Conservation (phyloP, 2,888 invertebrate species). For the Conops quadrifasciatus region DNA sequence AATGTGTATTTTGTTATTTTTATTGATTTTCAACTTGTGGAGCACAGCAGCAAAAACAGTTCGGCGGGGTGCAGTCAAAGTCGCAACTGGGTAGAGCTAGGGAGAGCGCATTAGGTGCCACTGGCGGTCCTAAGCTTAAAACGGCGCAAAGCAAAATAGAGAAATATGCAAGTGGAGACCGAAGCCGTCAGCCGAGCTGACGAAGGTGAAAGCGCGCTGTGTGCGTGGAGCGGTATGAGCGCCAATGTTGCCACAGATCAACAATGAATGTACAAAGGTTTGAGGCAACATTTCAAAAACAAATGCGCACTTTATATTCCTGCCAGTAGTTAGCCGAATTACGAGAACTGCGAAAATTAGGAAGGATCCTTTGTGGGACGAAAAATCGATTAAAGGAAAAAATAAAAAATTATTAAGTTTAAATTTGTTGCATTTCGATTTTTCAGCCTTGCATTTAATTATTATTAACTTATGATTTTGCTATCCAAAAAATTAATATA, state of each 20-base stretch:
- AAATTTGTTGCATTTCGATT: no score
- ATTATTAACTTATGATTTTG: no score
- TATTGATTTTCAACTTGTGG: slow-evolving; percentile 58
- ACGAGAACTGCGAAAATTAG: no score
- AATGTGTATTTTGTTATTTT: slow-evolving; percentile 58
- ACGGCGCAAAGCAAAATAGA: background rate
- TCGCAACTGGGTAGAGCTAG: background rate
- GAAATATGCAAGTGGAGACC: slow-evolving; percentile 2
- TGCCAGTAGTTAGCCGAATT: no score
- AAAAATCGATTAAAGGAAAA: no score
- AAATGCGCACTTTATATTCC: no score
- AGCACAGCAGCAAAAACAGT: slow-evolving; percentile 4
- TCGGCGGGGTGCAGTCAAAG: background rate
- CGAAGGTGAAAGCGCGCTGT: slow-evolving; percentile 1
- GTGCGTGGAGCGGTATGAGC: background rate
- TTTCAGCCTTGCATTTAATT: no score
- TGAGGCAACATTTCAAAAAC: no score
- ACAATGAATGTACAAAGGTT: no score
- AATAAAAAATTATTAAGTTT: no score
- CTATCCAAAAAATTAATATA: background rate
- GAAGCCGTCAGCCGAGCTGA: background rate
- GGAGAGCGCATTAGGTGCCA: background rate
- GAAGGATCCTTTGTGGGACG: no score
- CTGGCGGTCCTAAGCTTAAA: background rate
- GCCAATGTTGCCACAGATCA: slow-evolving; percentile 10